Base-by-base conservation (phyloP, 1,140 invertebrate genomes). In the Calosoma granatense region DNA sequence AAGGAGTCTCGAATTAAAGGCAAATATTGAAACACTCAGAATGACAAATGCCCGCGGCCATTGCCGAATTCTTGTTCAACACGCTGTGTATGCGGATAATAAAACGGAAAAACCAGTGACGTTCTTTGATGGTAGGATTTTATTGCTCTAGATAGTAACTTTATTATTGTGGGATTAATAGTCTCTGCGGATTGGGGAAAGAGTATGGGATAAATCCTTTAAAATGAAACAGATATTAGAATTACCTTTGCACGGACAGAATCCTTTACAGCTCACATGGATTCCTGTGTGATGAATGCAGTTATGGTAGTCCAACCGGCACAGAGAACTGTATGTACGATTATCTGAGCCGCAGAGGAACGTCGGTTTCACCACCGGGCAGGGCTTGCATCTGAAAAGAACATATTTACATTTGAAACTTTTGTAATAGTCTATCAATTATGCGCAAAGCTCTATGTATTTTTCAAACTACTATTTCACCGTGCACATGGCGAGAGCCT, bases 271-370 rank as follows among this genome's bases (percentile, higher is more conserved):
- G 20, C 78, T 77, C 15, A 91, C 82, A 64, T 79, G 81, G 65
- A 94, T 83, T 60, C 78, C 77, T 22, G 84, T 83, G 62, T 80
- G 83, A 72, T 92, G 88, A 71, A 94, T 87, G 74, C 92, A 94
- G 75, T 94, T 94, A 77, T 92, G 89, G 73, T 92, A 92, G 73
- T 92, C 86, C 63, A 94, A 77, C 61, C 90, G 81, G 72, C 90
- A 94, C 54, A 88, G 78, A 54, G 90, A 93, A 69, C 89, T 92
- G 76, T 94, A 94, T n/a, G 92, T 94, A 64, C 86, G 81, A 77
- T 94, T 94, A 77, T 94, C 90, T 23, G 83, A 84, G 59, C 90
- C 92, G 73, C 92, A 94, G 53, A 93, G 78, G 80, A 93, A 92
- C 61, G 82, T 81, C 22, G 88, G 87, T 63, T 87, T 81, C 64